phyloP scores from a whole-genome alignment of 2,797 vertebrate genomes.

The Enoplosus armatus region DNA sequence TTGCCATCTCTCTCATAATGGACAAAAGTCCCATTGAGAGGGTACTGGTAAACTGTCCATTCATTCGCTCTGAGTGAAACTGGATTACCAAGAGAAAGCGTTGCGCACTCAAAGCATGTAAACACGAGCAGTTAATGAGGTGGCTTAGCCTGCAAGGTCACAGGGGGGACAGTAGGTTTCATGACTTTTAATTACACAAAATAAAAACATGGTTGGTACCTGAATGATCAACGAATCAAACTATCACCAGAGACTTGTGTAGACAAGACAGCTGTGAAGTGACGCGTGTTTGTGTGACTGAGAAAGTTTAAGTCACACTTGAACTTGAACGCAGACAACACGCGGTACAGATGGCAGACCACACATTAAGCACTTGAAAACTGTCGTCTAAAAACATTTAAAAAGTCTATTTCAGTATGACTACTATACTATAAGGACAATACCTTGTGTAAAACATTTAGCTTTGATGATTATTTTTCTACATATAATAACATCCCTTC shows the following conservation, averaged over 20 bases:
- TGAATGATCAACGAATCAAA: not conserved
- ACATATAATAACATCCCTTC: not conserved
- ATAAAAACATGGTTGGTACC: not conserved
- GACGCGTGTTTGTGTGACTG: not conserved
- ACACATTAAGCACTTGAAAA: not conserved
- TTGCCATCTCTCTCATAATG: not conserved
- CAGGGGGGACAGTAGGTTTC: not conserved
- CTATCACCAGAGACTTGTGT: not conserved
- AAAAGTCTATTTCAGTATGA: not conserved
- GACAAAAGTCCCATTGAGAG: not conserved
- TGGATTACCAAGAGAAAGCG: slow-evolving; percentile 50
- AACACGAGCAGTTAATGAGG: slow-evolving; percentile 36
- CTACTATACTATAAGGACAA: not conserved
- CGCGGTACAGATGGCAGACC: not conserved
- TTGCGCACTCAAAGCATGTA: not conserved
- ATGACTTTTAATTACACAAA: not conserved
- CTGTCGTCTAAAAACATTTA: not conserved
- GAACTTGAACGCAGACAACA: slow-evolving; percentile 22
- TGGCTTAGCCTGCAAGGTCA: slow-evolving; percentile 52
- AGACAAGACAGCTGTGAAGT: not conserved
- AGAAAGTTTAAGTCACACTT: not conserved
- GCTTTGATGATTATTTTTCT: not conserved
- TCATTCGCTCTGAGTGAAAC: slow-evolving; percentile 18
- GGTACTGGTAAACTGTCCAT: slow-evolving; percentile 11
- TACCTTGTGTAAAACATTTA: not conserved